Conservation (phyloP, 2,888 invertebrate species). For the Gortyna flavago region DNA sequence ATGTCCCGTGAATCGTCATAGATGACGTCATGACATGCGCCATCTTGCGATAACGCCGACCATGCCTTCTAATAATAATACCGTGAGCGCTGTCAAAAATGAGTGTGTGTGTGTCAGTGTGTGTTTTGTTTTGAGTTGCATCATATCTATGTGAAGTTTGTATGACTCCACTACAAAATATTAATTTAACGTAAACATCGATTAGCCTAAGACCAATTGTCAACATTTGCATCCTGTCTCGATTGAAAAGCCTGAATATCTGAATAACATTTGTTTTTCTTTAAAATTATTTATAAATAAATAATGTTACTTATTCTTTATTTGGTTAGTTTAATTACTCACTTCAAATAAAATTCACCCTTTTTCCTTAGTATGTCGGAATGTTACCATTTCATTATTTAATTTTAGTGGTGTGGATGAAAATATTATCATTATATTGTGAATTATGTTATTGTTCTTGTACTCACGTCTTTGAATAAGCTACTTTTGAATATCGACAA, state of each 20-base stretch:
- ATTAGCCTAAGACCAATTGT: slow-evolving; percentile 33
- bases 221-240: not conserved
- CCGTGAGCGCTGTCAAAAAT: too few relatives aligned
- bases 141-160: too few relatives aligned
- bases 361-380: slow-evolving; percentile 45
- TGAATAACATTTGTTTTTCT: slow-evolving; percentile 1
- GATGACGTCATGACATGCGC: too few relatives aligned
- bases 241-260: slow-evolving; percentile 2
- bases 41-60: too few relatives aligned
- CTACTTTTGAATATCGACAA: slow-evolving; percentile 9
- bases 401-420: slow-evolving; percentile 50
- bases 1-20: too few relatives aligned
- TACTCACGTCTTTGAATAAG: slow-evolving; percentile 34
- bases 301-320: slow-evolving; percentile 26
- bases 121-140: too few relatives aligned
- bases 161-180: slow-evolving; percentile 25
- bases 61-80: too few relatives aligned
- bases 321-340: slow-evolving; percentile 27
- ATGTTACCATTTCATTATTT: slow-evolving; percentile 65
- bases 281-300: slow-evolving; percentile 37
- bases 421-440: slow-evolving; percentile 33
- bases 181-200: slow-evolving; percentile 22
- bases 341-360: slow-evolving; percentile 15
- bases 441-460: slow-evolving; percentile 21
- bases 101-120: too few relatives aligned